Base-by-base conservation (phyloP, 2,888 invertebrate genomes). In the Allygus modestus region DNA sequence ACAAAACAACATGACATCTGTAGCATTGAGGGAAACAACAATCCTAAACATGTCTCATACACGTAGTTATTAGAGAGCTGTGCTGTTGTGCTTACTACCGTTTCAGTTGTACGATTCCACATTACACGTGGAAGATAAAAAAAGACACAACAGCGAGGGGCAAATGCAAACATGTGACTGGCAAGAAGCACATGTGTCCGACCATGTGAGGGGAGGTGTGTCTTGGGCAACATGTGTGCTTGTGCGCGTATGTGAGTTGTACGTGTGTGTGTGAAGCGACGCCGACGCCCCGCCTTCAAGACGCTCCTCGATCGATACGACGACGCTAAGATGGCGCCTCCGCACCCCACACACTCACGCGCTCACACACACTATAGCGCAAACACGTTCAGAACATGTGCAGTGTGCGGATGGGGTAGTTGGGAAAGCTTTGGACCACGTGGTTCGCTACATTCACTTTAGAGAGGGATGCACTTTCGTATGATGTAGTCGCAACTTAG, bases 251-350 rank as follows among this genome's bases (percentile, higher is more conserved):
- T 33, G n/a, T 37, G 23, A n/a, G n/a, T n/a, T 61, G 23, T 23
- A 23, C 23, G 23, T 61, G 33, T 69, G 69, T 69, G 17, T 69
- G 7, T 15, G 58, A 12, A 23, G 20, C 31, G 65, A 65, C 65
- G 65, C 41, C 71, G 71, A 28, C 51, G 77, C 77, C 77, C 77
- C 77, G 77, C 77, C 77, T 46, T 23, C 77, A 46, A 77, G 77
- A 77, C 77, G 77, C 51, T 51, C 15, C 20, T 4, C 41, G 51
- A 46, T 77, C 77, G 77, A 77, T 77, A 77, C 77, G 26, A 77
- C 77, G 26, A 46, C 77, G 77, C 51, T 43, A 77, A 77, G 77
- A 77, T 77, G 77, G 77, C 77, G 77, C 17, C 79, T 15, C 28
- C 23, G 26, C 46, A 26, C 28, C 79, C 51, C 54, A 17, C 26